Evolutionary conservation across 1,140 invertebrate species (phyloP).

Genomic region (Holcopasites calliopsidis): DNA sequence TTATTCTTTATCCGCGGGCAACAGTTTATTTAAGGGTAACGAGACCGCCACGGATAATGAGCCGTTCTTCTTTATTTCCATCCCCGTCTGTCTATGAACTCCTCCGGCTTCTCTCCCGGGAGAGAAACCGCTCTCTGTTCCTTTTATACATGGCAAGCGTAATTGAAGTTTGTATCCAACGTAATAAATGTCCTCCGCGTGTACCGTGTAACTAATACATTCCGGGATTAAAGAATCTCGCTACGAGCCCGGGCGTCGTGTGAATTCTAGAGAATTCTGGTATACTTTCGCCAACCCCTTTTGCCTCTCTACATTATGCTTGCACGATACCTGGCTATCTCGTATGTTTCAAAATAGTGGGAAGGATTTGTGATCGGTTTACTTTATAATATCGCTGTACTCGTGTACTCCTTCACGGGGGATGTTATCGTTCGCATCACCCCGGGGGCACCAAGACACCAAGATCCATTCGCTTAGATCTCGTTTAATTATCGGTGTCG

Average conservation of each 20-base stretch:
- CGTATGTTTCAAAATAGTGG: too few species aligned
- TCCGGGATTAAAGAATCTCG: conserved; percentile 41
- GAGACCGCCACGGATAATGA: conserved; percentile 52
- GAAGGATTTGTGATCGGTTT: too few species aligned
- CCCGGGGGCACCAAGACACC: too few species aligned
- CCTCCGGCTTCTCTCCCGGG: conserved; percentile 13
- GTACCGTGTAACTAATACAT: conserved; percentile 42
- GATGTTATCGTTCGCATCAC: not conserved
- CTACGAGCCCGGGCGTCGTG: not conserved
- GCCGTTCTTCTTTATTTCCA: conserved; percentile 50
- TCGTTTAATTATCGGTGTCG: conserved; percentile 38
- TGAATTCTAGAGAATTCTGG: conserved; percentile 4
- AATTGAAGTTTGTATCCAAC: conserved; percentile 44
- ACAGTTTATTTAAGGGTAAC: conserved; percentile 56
- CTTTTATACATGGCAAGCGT: conserved; percentile 41
- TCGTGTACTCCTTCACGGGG: too few species aligned
- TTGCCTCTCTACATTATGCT: not conserved
- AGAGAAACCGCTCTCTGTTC: not conserved
- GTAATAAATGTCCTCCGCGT: conserved; percentile 41
- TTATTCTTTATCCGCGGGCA: conserved; percentile 63
- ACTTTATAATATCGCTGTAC: too few species aligned
- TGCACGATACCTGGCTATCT: too few species aligned
- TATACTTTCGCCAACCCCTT: conserved; percentile 12
- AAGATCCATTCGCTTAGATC: not conserved
- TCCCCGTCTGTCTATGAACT: conserved; percentile 29